These are phyloP conservation scores for Platichthys flesus DNA, from an alignment of 2,113 vertebrate genomes.

Conservation along the genomic window DNA sequence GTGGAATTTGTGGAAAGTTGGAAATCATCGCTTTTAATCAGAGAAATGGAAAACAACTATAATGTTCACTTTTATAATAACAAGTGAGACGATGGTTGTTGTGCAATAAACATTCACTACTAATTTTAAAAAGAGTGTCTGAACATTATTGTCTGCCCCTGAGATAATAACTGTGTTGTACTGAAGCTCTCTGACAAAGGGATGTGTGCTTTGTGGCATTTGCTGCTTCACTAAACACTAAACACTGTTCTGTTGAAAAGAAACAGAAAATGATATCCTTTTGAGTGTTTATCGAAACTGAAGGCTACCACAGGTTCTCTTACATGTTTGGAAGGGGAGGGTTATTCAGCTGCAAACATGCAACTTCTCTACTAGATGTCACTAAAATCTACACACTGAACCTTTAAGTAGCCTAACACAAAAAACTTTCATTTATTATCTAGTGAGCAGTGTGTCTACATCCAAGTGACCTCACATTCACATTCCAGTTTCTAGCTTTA, in stretches of 20 bases:
- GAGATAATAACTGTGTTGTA: background rate
- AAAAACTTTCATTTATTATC: background rate
- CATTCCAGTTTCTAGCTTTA: background rate
- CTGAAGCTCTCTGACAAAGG: background rate
- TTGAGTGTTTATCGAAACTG: too few relatives aligned
- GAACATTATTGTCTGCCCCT: background rate
- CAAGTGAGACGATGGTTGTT: slow-evolving; percentile 12
- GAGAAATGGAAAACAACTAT: slow-evolving; percentile 13
- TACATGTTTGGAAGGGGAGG: too few relatives aligned
- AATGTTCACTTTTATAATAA: slow-evolving; percentile 26
- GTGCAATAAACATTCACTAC: slow-evolving; percentile 39
- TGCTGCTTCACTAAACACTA: background rate
- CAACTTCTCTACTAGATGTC: background rate
- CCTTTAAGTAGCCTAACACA: too few relatives aligned
- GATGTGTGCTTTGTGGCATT: background rate
- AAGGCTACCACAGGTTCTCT: too few relatives aligned
- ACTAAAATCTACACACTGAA: too few relatives aligned
- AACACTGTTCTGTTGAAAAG: too few relatives aligned
- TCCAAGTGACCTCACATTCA: background rate
- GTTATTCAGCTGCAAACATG: too few relatives aligned
- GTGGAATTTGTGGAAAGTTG: slow-evolving; percentile 17
- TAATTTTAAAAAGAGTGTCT: slow-evolving; percentile 9
- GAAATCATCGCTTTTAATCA: slow-evolving; percentile 51
- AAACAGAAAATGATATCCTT: too few relatives aligned
- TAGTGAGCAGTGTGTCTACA: background rate